Conservation (phyloP, 2,888 invertebrate genomes). For the Abrostola triplasia region DNA sequence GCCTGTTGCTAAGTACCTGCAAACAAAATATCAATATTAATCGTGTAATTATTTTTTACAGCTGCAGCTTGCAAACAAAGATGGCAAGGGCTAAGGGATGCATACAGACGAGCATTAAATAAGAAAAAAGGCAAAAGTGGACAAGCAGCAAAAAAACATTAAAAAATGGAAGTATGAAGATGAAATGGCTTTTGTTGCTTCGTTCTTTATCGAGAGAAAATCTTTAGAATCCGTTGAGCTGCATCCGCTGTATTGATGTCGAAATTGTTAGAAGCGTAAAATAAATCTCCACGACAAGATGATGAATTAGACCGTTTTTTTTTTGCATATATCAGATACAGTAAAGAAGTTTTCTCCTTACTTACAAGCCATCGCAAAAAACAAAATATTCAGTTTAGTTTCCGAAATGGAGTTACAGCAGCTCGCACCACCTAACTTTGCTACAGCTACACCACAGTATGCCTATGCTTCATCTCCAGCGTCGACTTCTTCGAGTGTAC, state of each 20-base stretch:
- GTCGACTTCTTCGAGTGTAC: constrained; percentile 1
- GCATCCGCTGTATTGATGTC: constrained; percentile 35
- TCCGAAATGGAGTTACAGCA: constrained; percentile 42
- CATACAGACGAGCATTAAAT: not conserved
- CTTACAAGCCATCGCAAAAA: constrained; percentile 42
- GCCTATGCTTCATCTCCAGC: not conserved
- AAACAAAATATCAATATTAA: too few species aligned
- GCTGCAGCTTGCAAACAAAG: not conserved
- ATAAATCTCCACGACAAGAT: constrained; percentile 18
- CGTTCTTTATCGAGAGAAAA: not conserved
- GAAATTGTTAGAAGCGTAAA: constrained; percentile 22
- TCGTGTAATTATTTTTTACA: not conserved
- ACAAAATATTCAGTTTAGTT: constrained; percentile 39
- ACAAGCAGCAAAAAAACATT: not conserved
- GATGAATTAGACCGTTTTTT: constrained; percentile 46
- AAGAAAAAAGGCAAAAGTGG: not conserved
- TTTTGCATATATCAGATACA: constrained; percentile 47
- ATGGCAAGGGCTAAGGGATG: not conserved
- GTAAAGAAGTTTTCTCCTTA: constrained; percentile 48
- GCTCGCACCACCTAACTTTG: constrained; percentile 25
- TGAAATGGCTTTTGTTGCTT: not conserved
- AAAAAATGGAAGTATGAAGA: not conserved
- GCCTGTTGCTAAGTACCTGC: constrained; percentile 43
- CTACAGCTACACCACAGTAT: constrained; percentile 2
- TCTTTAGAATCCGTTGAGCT: not conserved